A percentile compares a stretch with the other conserved stretches of the same genome.
phyloP scores from a whole-genome alignment of 2,113 vertebrate genomes.

The Pseudopipra pipra region DNA sequence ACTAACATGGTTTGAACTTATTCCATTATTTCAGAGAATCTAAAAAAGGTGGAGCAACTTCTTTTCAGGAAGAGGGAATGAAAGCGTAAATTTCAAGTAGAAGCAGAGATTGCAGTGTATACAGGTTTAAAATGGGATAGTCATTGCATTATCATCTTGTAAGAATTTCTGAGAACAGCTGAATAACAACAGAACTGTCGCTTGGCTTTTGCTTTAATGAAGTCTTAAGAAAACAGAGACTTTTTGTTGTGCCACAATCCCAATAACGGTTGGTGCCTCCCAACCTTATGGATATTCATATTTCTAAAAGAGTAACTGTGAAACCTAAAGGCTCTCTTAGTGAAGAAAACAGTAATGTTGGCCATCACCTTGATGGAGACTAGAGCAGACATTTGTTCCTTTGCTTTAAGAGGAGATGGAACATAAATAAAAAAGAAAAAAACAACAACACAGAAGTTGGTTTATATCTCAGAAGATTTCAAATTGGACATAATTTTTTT shows the following conservation, averaged over 20 bases:
- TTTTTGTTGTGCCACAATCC: background rate
- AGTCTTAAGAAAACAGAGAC: background rate
- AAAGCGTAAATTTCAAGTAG: background rate
- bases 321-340: background rate
- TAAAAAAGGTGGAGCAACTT: background rate
- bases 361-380: background rate
- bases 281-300: background rate
- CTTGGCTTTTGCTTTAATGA: background rate
- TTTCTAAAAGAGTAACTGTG: background rate
- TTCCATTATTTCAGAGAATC: background rate
- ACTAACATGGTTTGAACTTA: background rate
- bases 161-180: background rate
- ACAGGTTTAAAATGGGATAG: background rate
- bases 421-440: background rate
- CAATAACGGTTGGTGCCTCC: background rate
- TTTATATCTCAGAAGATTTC: background rate
- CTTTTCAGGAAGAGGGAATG: background rate
- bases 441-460: background rate
- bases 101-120: background rate
- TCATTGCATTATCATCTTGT: background rate
- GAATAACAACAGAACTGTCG: background rate
- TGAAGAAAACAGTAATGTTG: background rate
- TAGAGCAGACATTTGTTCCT: background rate
- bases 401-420: background rate
- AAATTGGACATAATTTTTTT: background rate